Conservation (phyloP, 2,797 vertebrate species). For the Rhabdophis nuchalis region DNA sequence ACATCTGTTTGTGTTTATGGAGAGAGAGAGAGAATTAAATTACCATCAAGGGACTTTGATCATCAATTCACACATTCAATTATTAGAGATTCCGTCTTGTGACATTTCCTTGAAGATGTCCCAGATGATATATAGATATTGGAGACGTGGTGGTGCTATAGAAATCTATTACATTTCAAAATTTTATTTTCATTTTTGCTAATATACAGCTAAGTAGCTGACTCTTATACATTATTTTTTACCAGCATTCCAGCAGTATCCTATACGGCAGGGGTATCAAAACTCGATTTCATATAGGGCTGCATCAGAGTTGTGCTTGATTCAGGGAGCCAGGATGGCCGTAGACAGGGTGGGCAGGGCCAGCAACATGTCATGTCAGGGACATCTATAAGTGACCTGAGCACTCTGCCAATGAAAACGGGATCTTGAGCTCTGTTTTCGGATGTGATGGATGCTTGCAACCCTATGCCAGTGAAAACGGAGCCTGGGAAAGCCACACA, state of each 20-base stretch:
- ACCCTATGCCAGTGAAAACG: too few species aligned
- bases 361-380: accelerated
- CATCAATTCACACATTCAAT: not conserved
- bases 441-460: too few species aligned
- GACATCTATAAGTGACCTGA: too few species aligned
- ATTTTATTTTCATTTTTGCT: not conserved
- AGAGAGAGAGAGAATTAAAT: not conserved
- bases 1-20: not conserved
- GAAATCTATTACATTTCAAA: not conserved
- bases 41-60: not conserved
- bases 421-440: too few species aligned
- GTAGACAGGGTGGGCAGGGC: too few species aligned
- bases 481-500: too few species aligned
- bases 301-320: too few species aligned
- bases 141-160: too few species aligned
- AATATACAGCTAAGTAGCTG: not conserved
- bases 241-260: not conserved
- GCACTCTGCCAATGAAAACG: too few species aligned
- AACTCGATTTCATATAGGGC: too few species aligned
- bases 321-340: too few species aligned
- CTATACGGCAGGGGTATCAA: too few species aligned
- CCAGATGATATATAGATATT: not conserved
- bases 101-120: not conserved
- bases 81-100: not conserved
- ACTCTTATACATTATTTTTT: constrained; percentile 17